Evolutionary conservation across 2,888 invertebrate genomes (phyloP), one percentile per base, ranked within the genome.

Genomic region (Meiosimyza platycephala): DNA sequence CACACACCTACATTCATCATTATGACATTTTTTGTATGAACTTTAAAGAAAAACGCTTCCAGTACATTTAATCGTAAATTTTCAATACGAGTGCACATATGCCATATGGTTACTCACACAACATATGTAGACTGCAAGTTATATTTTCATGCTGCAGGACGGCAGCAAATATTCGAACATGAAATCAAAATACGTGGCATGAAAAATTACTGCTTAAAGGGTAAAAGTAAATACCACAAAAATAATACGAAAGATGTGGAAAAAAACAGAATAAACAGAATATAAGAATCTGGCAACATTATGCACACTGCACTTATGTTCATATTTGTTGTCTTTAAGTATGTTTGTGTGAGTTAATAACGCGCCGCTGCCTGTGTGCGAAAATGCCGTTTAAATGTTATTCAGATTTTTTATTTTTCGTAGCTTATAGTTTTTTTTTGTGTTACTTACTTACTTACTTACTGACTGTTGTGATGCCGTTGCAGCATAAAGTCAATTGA

Each of bases 351-450:
- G 18, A 22, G 55, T 18, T 18, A 22, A 57, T 57, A 57, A 28
- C 22, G 57, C 28, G 6, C 18, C 28, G 16, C 13, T 40, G 47
- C 47, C 16, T 62, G 40, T 62, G 60, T 62, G 60, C 33, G 60
- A 40, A 62, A 62, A 62, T 47, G 60, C 60, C 60, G 60, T 62
- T 16, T 62, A 62, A 62, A 62, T 62, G 60, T 33, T 62, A 40
- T 62, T 33, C 16, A 40, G 28, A 40, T 6, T 6, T 40, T 40
- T 40, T 40, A 3, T 40, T 40, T 40, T 40, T 40, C 40, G 6
- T 9, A 6, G 9, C 9, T 40, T 40, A 40, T 7, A 40, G 40
- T 22, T 40, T 40, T 22, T 40, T 40, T 40, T 40, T 40, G 40
- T 40, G 6, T 40, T 40, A 40, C 40, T 40, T 40, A 9, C 40